Base-by-base conservation (phyloP, 1,140 invertebrate species). In the Lepidurus couesii region DNA sequence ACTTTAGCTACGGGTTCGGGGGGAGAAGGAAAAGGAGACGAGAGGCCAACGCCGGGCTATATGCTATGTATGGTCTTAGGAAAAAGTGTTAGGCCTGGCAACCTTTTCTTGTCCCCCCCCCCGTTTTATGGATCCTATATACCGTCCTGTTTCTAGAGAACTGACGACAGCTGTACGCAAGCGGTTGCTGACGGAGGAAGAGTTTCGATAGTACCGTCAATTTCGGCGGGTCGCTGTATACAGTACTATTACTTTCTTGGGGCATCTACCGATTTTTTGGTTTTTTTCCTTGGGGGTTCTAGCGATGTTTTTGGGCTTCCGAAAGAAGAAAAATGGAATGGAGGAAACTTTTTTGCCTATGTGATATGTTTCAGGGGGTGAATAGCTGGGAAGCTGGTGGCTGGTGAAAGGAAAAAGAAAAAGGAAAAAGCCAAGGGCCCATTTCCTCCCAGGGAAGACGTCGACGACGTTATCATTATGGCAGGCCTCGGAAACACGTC, bases 391-490 rank as follows among this genome's bases (percentile, higher is more conserved):
- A 21, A 7, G 53, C 34, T 34, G 34, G 3, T 34, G 34, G 3
- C 34, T 34, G 34, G 34, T 34, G 34, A 34, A 34, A 34, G 34
- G 3, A 26, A 26, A 21, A 21, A 65, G 13, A 65, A 65, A 0
- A 65, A 65, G 21, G 4, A 65, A 65, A 65, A n/a, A 16, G 9
- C 53, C n/a, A 65, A 65, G 53, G 13, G 53, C 53, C 53, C 53
- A 65, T 65, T 65, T 65, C 53, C 53, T 13, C 53, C 53, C 53
- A 65, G 53, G 9, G 53, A 65, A 65, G 53, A 65, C 53, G 53
- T 65, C 53, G 53, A 65, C 53, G 53, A 65, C 53, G 53, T 65
- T 65, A 65, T 65, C 53, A 65, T 65, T 65, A 65, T 65, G 53
- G 53, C n/a, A 65, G 53, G 53, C 53, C 53, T 65, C 53, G 53